Base-by-base conservation (phyloP, 2,113 vertebrate species). In the Paramormyrops kingsleyae region DNA sequence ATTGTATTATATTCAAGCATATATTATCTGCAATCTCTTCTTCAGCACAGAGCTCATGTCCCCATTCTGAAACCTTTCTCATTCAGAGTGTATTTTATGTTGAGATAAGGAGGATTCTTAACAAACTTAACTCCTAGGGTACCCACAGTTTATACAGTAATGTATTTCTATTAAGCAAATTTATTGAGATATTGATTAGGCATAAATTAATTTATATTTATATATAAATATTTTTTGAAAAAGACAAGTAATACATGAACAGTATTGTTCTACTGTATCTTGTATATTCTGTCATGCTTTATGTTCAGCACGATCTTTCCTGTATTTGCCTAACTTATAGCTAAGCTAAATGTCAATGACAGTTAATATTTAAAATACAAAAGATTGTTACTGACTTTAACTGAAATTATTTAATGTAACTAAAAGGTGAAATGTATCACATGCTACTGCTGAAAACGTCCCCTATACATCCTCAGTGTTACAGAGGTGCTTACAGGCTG, bases 401-500 rank as follows among this genome's bases (percentile, higher is more conserved):
- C 59, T 91, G 1, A 85, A 0, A 5, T 15, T 1, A 12, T 0
- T 74, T 27, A 13, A 35, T 1, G 10, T 19, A 84, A 52, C 47
- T 47, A 24, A 85, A 85, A 24, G 46, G 10, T n/a, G 10, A 46
- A 47, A 47, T 19, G 42, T 46, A 47, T 80, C 74, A 80, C 74
- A 80, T 90, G 90, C 31, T 62, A 62, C 59, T 3, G 2, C 56
- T 52, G 1, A 87, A 42, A 84, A 44, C 49, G 13, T 1, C 91
- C 2, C 88, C 0, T 21, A 39, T 50, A 89, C 56, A 1, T 39
- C 46, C n/a, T 42, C 87, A 59, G 88, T 7, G 42, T 39, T 46
- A 66, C 84, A 27, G 35, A 87, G 91, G 27, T 62, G 35, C 52
- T 88, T n/a, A 31, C 5, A 89, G 88, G 90, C 88, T 59, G 85